A percentile compares a stretch with the other conserved stretches of the same genome.
phyloP scores from a whole-genome alignment of 2,113 vertebrate species.

The Ptyas mucosa region DNA sequence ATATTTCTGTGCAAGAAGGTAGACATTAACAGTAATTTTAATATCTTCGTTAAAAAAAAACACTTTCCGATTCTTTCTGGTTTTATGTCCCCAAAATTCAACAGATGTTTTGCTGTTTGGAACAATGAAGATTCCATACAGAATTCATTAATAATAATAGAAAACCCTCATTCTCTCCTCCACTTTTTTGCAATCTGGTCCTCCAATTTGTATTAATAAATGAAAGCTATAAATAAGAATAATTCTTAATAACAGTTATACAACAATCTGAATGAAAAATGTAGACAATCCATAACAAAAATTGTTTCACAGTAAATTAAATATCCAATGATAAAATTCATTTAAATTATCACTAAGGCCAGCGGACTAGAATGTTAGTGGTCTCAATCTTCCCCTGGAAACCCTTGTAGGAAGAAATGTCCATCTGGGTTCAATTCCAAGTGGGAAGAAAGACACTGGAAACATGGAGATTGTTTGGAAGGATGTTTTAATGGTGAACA shows the following conservation, averaged over 20 bases:
- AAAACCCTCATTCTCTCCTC: slow-evolving; percentile 36
- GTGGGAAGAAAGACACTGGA: too few species aligned
- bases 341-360: neutral
- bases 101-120: slow-evolving; percentile 52
- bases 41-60: neutral
- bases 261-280: neutral
- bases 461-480: too few species aligned
- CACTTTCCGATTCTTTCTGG: neutral
- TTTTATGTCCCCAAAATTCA: slow-evolving; percentile 15
- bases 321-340: neutral
- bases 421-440: too few species aligned
- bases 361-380: neutral
- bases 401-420: too few species aligned
- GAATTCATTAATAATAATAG: slow-evolving; percentile 33
- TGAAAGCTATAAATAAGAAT: slow-evolving; percentile 31
- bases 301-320: neutral
- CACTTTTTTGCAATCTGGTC: slow-evolving; percentile 17
- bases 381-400: neutral
- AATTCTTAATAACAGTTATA: neutral
- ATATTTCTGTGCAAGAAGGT: neutral
- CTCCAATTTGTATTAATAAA: slow-evolving; percentile 68
- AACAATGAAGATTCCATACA: slow-evolving; percentile 47
- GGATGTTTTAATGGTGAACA: too few species aligned
- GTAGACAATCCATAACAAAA: neutral
- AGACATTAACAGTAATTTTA: neutral